These are phyloP conservation scores for Stenichneumon culpator DNA, from an alignment of 2,888 invertebrate genomes.

Conservation along the genomic window DNA sequence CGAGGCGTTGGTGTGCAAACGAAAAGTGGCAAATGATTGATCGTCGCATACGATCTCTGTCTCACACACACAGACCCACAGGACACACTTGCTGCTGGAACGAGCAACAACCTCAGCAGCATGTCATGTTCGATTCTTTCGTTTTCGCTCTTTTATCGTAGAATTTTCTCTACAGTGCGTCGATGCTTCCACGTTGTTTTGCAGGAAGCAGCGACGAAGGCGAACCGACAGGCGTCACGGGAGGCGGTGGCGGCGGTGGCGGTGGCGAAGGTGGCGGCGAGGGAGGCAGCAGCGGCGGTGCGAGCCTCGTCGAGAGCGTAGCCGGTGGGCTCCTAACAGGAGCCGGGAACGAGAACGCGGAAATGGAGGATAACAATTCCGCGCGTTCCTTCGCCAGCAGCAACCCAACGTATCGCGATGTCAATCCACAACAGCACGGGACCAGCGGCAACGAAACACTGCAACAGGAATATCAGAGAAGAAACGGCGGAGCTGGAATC, in stretches of 20 bases:
- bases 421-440: constrained; percentile 74
- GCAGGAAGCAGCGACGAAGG: constrained; percentile 86
- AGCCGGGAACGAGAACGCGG: constrained; percentile 87
- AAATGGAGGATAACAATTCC: constrained; percentile 72
- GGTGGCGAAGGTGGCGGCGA: constrained; percentile 85
- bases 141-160: constrained; percentile 11
- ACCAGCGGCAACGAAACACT: constrained; percentile 73
- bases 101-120: constrained; percentile 7
- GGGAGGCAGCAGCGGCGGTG: constrained; percentile 86
- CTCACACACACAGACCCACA: neutral
- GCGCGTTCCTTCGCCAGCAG: constrained; percentile 68
- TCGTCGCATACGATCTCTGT: constrained; percentile 15
- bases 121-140: constrained; percentile 28
- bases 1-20: constrained; percentile 1
- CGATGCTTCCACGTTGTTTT: constrained; percentile 55
- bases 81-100: constrained; percentile 1
- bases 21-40: constrained; percentile 42
- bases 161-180: constrained; percentile 47
- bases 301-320: constrained; percentile 84
- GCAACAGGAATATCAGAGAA: constrained; percentile 67
- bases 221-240: constrained; percentile 84
- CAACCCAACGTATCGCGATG: constrained; percentile 75
- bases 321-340: constrained; percentile 84
- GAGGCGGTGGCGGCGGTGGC: constrained; percentile 80
- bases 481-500: constrained; percentile 55